These are phyloP conservation scores for Thysanoteuthis rhombus DNA, from an alignment of 2,888 invertebrate genomes.

Conservation along the genomic window DNA sequence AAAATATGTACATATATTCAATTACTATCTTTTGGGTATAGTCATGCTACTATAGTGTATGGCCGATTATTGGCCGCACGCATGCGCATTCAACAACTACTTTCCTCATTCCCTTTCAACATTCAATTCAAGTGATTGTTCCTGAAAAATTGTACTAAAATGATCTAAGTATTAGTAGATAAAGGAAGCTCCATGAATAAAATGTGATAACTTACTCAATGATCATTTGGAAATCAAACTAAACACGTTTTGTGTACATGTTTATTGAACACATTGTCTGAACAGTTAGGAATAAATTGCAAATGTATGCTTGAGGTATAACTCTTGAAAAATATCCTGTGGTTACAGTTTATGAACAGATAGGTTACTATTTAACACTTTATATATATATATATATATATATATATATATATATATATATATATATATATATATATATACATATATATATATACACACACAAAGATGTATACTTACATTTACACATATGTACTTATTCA, in stretches of 20 bases:
- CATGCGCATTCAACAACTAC: not conserved
- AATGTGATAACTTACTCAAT: not conserved
- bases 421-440: not conserved
- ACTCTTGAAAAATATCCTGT: not conserved
- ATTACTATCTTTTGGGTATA: not conserved
- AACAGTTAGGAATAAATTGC: not conserved
- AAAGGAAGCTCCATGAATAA: not conserved
- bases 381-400: not conserved
- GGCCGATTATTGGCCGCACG: not conserved
- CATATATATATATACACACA: not conserved
- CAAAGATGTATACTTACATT: not conserved
- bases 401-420: conserved; percentile 12
- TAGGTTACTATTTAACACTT: not conserved
- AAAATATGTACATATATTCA: not conserved
- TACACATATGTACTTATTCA: not conserved
- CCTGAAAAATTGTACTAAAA: not conserved
- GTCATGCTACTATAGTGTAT: not conserved
- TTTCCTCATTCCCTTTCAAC: not conserved
- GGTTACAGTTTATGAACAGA: not conserved
- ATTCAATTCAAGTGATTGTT: not conserved
- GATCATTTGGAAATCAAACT: too few relatives aligned
- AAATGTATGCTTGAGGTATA: not conserved
- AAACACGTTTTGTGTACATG: too few relatives aligned
- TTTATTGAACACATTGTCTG: too few relatives aligned
- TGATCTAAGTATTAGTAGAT: not conserved